A percentile compares a stretch with the other conserved stretches of the same genome.
Evolutionary conservation across 2,888 invertebrate species (phyloP).

Genomic region (Ophioninae sp.): DNA sequence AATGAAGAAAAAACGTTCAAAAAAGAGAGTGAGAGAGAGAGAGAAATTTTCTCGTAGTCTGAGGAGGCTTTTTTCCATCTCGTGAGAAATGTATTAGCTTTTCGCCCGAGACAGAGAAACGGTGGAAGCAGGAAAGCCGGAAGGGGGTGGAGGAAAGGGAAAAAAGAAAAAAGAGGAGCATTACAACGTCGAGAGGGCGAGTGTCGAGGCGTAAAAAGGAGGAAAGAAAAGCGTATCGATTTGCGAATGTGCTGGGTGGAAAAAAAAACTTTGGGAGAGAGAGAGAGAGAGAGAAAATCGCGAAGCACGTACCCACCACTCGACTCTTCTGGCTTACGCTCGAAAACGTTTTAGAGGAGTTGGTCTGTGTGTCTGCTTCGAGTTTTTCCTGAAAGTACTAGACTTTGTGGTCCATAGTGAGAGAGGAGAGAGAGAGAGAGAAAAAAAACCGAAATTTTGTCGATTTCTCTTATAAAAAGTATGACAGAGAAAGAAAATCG

Average conservation of each 20-base stretch:
- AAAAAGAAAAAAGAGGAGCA: not conserved
- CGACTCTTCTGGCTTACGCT: slow-evolving; percentile 60
- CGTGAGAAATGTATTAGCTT: slow-evolving; percentile 40
- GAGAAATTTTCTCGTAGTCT: slow-evolving; percentile 4
- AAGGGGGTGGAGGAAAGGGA: not conserved
- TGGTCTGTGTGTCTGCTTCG: slow-evolving; percentile 40
- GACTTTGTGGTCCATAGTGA: not conserved
- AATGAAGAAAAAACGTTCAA: slow-evolving; percentile 3
- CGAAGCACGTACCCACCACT: slow-evolving; percentile 61
- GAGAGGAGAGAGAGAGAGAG: not conserved
- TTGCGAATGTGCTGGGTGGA: slow-evolving; percentile 38
- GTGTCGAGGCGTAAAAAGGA: slow-evolving; percentile 10
- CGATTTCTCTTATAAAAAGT: not conserved
- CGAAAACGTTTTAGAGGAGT: slow-evolving; percentile 67
- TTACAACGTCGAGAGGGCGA: slow-evolving; percentile 28
- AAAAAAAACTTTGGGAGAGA: slow-evolving; percentile 25
- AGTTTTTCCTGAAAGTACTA: slow-evolving; percentile 30
- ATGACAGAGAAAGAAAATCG: slow-evolving; percentile 7
- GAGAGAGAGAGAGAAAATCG: slow-evolving; percentile 15
- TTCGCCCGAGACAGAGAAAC: slow-evolving; percentile 28
- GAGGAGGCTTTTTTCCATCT: slow-evolving; percentile 20
- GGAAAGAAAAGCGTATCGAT: slow-evolving; percentile 37
- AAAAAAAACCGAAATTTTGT: not conserved
- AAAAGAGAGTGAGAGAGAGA: not conserved
- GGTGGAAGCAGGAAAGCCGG: not conserved